These are phyloP conservation scores for Tangachromis dhanisi DNA, from an alignment of 2,113 vertebrate genomes.

Conservation along the genomic window DNA sequence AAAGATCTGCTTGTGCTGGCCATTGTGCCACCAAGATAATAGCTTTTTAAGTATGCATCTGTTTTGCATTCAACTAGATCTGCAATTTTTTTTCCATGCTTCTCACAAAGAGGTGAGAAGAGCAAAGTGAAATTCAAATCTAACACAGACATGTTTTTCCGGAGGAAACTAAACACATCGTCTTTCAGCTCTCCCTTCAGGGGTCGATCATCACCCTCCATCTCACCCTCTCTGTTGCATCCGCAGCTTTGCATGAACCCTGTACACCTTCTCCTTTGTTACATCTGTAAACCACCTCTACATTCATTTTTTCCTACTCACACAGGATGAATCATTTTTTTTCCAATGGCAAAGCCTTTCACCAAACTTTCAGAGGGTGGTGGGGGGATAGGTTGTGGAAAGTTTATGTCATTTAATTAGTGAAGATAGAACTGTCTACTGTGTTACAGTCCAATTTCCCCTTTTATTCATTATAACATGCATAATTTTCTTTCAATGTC, in stretches of 20 bases:
- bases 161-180: neutral
- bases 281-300: neutral
- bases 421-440: neutral
- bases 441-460: neutral
- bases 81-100: neutral
- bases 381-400: neutral
- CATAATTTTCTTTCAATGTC: constrained; percentile 9
- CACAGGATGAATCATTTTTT: neutral
- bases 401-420: constrained; percentile 40
- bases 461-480: constrained; percentile 14
- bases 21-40: neutral
- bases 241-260: neutral
- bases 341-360: neutral
- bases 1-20: neutral
- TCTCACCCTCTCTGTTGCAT: neutral
- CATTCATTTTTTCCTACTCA: neutral
- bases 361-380: neutral
- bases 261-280: neutral
- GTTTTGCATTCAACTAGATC: neutral
- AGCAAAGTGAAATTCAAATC: neutral
- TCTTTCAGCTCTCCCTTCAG: neutral
- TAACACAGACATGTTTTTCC: neutral
- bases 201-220: neutral
- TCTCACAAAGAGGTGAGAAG: neutral
- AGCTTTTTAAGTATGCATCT: neutral